Conservation (phyloP, 2,797 vertebrate species). For the Brachyalestes nurse region DNA sequence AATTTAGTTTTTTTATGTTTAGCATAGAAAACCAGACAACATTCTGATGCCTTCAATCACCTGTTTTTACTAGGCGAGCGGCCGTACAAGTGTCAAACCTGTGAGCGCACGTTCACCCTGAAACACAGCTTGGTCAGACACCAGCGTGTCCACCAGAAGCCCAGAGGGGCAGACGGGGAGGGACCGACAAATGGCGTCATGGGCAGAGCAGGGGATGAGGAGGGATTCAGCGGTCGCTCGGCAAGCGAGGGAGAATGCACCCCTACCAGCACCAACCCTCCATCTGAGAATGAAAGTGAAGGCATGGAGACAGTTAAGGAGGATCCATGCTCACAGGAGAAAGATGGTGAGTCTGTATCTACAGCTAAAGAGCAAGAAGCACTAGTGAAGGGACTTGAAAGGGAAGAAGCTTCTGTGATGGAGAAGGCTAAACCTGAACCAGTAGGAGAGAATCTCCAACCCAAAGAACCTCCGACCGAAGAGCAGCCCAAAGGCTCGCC, state of each 20-base stretch:
- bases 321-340: conserved; percentile 1
- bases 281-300: conserved; percentile 74
- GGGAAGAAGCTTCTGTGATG: background rate
- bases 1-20: background rate
- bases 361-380: background rate
- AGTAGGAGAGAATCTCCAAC: conserved; percentile 17
- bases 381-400: background rate
- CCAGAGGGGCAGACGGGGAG: conserved; percentile 71
- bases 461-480: conserved; percentile 41
- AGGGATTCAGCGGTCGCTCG: conserved; percentile 67
- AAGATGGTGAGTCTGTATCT: background rate
- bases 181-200: conserved; percentile 73
- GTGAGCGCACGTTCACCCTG: conserved; percentile 94
- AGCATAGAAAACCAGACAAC: background rate
- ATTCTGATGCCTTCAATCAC: background rate
- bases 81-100: conserved; percentile 95
- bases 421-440: conserved; percentile 3
- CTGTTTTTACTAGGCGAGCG: conserved; percentile 83
- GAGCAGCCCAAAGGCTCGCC: conserved; percentile 27
- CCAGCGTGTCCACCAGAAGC: conserved; percentile 93
- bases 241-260: conserved; percentile 79
- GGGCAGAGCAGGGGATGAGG: conserved; percentile 73
- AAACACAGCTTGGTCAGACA: conserved; percentile 98
- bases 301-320: background rate
- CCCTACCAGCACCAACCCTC: conserved; percentile 71